Percentiles rank a stretch among this genome's conserved stretches.
These are phyloP conservation scores for Tipula unca DNA, from an alignment of 2,888 invertebrate species.

Conservation along the genomic window DNA sequence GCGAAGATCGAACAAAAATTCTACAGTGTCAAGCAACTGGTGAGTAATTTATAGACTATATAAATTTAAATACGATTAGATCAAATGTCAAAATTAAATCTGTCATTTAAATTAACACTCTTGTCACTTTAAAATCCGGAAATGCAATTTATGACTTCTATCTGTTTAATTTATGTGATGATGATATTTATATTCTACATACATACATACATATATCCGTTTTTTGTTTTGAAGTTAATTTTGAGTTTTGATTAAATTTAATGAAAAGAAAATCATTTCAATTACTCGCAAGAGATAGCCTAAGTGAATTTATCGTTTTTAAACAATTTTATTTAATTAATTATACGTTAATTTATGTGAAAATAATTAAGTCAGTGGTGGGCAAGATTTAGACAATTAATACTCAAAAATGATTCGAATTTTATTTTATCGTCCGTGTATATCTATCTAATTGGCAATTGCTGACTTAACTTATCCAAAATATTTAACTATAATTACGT, in stretches of 20 bases:
- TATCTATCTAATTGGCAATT: background rate
- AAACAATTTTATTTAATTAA: background rate
- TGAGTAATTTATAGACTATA: slow-evolving; percentile 42
- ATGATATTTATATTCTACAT: background rate
- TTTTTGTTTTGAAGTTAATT: background rate
- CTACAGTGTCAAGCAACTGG: slow-evolving; percentile 87
- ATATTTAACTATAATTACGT: background rate
- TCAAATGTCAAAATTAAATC: background rate
- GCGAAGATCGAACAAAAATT: slow-evolving; percentile 83
- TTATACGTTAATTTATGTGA: background rate
- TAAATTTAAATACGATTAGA: background rate
- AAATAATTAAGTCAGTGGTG: background rate
- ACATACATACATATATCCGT: background rate
- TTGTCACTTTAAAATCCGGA: background rate
- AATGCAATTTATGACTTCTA: background rate
- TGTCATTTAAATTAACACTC: background rate
- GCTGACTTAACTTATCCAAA: background rate
- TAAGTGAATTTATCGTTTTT: background rate
- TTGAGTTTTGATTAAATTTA: background rate
- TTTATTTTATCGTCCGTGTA: background rate
- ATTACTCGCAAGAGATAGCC: background rate
- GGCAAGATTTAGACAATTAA: background rate
- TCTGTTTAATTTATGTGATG: background rate
- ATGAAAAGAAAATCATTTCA: background rate
- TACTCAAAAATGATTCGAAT: background rate